phyloP scores from a whole-genome alignment of 1,140 invertebrate genomes.

The Leptinotarsa lineolata region DNA sequence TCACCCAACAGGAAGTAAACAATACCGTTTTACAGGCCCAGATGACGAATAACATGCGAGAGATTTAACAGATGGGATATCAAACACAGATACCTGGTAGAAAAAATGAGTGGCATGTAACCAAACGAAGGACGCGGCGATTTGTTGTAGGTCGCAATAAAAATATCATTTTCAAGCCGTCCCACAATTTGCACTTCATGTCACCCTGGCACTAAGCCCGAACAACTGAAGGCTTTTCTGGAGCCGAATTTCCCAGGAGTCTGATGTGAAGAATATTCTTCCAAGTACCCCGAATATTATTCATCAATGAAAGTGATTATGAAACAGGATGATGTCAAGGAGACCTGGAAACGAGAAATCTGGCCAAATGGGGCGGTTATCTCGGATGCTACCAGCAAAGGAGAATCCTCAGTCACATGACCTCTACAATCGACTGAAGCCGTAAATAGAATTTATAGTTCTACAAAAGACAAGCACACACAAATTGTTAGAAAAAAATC shows the following conservation, averaged over 20 bases:
- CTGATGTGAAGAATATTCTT: background rate
- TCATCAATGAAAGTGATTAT: no score
- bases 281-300: background rate
- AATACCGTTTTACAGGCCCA: conserved; percentile 6
- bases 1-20: conserved; percentile 12
- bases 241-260: conserved; percentile 11
- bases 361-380: background rate
- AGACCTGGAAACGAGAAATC: background rate
- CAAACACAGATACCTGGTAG: background rate
- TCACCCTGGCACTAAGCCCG: conserved; percentile 10
- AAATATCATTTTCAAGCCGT: background rate
- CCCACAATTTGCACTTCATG: background rate
- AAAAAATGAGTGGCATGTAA: background rate
- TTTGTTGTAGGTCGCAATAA: conserved; percentile 9
- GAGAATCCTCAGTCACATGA: conserved; percentile 3
- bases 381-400: background rate
- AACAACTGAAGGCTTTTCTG: conserved; percentile 17
- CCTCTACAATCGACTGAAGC: background rate
- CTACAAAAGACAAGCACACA: background rate
- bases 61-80: background rate
- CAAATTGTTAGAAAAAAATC: background rate
- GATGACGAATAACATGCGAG: conserved; percentile 4
- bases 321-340: background rate
- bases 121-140: background rate
- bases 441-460: background rate